Percentiles rank a stretch among this genome's conserved stretches.
Evolutionary conservation across 2,888 invertebrate genomes (phyloP).

Genomic region (Drosophila maculinotata): DNA sequence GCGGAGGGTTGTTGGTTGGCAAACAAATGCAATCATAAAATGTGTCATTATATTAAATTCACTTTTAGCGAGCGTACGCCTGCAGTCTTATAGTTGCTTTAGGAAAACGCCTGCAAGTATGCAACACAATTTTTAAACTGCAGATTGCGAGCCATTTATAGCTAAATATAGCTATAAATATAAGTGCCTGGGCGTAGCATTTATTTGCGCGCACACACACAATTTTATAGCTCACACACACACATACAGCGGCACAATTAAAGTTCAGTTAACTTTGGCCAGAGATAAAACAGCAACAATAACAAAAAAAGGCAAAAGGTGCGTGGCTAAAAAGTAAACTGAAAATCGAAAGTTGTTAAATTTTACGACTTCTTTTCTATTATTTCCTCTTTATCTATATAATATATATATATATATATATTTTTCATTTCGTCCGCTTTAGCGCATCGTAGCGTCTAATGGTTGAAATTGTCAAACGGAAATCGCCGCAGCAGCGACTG

Average conservation of each 20-base stretch:
- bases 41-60: constrained; percentile 72
- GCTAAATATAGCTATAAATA: constrained; percentile 18
- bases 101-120: constrained; percentile 45
- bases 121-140: constrained; percentile 40
- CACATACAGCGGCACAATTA: constrained; percentile 38
- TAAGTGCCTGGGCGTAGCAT: constrained; percentile 11
- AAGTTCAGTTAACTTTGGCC: constrained; percentile 50
- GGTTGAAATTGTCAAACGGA: constrained; percentile 55
- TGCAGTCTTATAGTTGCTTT: no score
- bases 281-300: constrained; percentile 3
- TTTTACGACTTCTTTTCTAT: constrained; percentile 61
- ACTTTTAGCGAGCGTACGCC: constrained; percentile 33
- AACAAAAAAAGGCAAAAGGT: neutral
- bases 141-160: constrained; percentile 8
- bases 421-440: neutral
- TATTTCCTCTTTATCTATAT: constrained; percentile 4
- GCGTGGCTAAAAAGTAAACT: constrained; percentile 60
- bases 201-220: constrained; percentile 1
- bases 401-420: neutral
- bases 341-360: constrained; percentile 83
- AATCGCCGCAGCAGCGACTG: constrained; percentile 43
- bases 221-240: constrained; percentile 12
- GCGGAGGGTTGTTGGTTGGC: neutral
- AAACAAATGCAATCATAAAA: constrained; percentile 78
- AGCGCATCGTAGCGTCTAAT: constrained; percentile 35